A percentile compares a stretch with the other conserved stretches of the same genome.
Conservation (phyloP, 2,113 vertebrate species). For the Phoxinus phoxinus region DNA sequence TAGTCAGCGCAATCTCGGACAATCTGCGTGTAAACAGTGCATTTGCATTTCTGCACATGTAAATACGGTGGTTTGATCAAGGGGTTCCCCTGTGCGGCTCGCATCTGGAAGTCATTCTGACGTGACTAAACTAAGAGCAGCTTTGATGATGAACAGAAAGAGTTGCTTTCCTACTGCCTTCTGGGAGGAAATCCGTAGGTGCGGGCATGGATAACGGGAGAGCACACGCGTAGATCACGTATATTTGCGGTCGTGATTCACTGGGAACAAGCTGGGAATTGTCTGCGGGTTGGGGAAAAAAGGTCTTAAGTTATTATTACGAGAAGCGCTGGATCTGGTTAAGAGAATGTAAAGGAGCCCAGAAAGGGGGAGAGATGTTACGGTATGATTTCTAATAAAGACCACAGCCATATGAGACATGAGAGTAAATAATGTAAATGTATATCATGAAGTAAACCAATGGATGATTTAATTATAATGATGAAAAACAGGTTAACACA, state of each 20-base stretch:
- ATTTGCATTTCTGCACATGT: slow-evolving; percentile 1
- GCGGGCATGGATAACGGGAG: not conserved
- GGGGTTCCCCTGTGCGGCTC: not conserved
- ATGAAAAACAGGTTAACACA: not conserved
- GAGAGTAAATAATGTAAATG: not conserved
- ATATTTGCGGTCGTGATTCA: slow-evolving; percentile 1
- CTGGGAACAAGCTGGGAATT: slow-evolving; percentile 38
- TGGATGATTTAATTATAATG: not conserved
- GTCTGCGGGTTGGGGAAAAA: slow-evolving; percentile 29
- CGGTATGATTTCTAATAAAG: not conserved
- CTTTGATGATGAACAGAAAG: not conserved
- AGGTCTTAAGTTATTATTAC: slow-evolving; percentile 1
- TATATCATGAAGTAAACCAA: not conserved
- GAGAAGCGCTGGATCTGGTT: slow-evolving; percentile 22
- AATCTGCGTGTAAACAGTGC: not conserved
- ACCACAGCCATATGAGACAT: not conserved
- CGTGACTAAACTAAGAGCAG: not conserved
- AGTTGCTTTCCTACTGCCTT: not conserved
- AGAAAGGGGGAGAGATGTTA: not conserved
- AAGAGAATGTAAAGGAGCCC: not conserved
- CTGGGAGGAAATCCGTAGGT: slow-evolving; percentile 10
- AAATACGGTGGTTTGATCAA: slow-evolving; percentile 27
- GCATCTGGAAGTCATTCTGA: slow-evolving; percentile 49
- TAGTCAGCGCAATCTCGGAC: not conserved
- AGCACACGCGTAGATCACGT: not conserved